A percentile compares a stretch with the other conserved stretches of the same genome.
These are phyloP conservation scores for Cantharis rufa DNA, from an alignment of 2,888 invertebrate genomes.

Conservation along the genomic window DNA sequence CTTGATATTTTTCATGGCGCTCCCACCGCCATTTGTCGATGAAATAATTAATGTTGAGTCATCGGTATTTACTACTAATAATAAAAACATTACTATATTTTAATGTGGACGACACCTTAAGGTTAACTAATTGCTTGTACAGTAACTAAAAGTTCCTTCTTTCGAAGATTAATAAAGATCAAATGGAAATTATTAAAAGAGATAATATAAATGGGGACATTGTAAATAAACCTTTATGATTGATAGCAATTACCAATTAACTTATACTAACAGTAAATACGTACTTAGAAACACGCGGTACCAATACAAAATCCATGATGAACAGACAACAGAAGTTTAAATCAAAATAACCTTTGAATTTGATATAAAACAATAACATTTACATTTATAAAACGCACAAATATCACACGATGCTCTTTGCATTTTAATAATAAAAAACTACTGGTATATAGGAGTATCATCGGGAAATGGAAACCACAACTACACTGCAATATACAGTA, in stretches of 20 bases:
- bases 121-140: background rate
- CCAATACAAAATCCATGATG: background rate
- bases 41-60: constrained; percentile 52
- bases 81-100: constrained; percentile 44
- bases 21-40: constrained; percentile 32
- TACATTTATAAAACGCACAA: background rate
- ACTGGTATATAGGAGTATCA: background rate
- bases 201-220: background rate
- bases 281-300: background rate
- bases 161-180: background rate
- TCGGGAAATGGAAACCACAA: background rate
- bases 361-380: background rate
- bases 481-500: background rate
- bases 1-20: constrained; percentile 43
- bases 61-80: constrained; percentile 46
- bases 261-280: background rate
- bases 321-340: background rate
- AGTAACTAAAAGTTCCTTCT: background rate
- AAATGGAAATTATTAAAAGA: background rate
- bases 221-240: background rate
- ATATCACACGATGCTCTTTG: background rate
- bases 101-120: background rate
- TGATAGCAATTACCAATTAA: background rate
- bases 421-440: background rate
- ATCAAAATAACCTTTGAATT: background rate